Base-by-base conservation (phyloP, 1,140 invertebrate genomes). In the Pachypeltis micranthus region DNA sequence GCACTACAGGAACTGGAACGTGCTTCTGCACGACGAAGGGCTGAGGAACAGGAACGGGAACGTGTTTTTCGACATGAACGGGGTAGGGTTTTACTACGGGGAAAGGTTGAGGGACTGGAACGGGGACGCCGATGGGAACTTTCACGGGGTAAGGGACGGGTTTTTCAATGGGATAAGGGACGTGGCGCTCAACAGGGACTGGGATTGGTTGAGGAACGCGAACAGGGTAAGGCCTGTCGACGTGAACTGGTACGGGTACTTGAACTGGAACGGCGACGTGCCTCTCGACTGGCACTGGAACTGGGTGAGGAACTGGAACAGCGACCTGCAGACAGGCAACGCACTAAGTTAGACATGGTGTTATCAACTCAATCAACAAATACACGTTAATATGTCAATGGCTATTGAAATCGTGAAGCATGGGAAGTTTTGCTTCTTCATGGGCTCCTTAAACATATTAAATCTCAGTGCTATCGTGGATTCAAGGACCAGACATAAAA, bases 71-170 rank as follows among this genome's bases (percentile, higher is more conserved):
- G 34, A 71, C 67, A 24, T 69, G 66, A 26, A 83, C 79, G 12
- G 74, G 75, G 72, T 85, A 86, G 0, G 84, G 84, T 44, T 81
- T 78, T 63, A n/a, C n/a, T n/a, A n/a, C n/a, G n/a, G n/a, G n/a
- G n/a, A n/a, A n/a, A n/a, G n/a, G n/a, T n/a, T n/a, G n/a, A n/a
- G 81, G 79, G 61, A 76, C 59, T 67, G 75, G 78, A 12, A 79
- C 75, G 7, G 81, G 79, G 19, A 88, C 81, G n/a, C n/a, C n/a
- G n/a, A n/a, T n/a, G n/a, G n/a, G n/a, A n/a, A n/a, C n/a, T n/a
- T n/a, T n/a, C n/a, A n/a, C n/a, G n/a, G n/a, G n/a, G n/a, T n/a
- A n/a, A n/a, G n/a, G n/a, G n/a, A n/a, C n/a, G n/a, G 74, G 74
- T 47, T 73, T 65, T 55, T 74, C 74, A 1, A 77, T 73, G 61